phyloP scores from a whole-genome alignment of 2,113 vertebrate genomes.

The Pholis gunnellus region DNA sequence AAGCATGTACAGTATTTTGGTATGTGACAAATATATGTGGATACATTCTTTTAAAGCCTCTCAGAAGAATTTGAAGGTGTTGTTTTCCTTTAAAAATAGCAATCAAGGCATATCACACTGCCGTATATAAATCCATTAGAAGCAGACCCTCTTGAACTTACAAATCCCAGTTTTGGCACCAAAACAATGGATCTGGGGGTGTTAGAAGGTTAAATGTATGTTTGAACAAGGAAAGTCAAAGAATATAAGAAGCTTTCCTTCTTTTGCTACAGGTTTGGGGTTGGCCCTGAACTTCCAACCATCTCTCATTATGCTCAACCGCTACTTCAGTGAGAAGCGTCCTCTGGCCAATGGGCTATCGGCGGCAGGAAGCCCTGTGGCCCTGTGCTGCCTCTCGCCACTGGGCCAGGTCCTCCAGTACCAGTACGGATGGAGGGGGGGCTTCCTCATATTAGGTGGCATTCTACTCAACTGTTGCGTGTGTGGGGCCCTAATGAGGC shows the following conservation, averaged over 20 bases:
- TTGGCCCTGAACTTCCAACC: constrained; percentile 97
- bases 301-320: constrained; percentile 96
- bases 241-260: neutral
- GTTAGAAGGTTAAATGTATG: neutral
- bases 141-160: neutral
- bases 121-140: neutral
- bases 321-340: constrained; percentile 92
- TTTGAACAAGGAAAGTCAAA: neutral
- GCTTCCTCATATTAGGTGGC: constrained; percentile 94
- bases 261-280: constrained; percentile 87
- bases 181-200: neutral
- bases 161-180: neutral
- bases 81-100: neutral
- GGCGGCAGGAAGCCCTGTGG: constrained; percentile 94
- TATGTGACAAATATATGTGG: neutral
- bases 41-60: neutral
- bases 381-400: constrained; percentile 92
- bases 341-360: constrained; percentile 95
- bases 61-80: neutral
- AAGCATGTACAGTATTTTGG: neutral
- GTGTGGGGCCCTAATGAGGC: constrained; percentile 93
- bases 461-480: constrained; percentile 95
- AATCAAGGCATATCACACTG: neutral
- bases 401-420: constrained; percentile 92
- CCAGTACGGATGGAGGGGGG: constrained; percentile 92